phyloP scores from a whole-genome alignment of 2,113 vertebrate genomes.

The Equus przewalskii region DNA sequence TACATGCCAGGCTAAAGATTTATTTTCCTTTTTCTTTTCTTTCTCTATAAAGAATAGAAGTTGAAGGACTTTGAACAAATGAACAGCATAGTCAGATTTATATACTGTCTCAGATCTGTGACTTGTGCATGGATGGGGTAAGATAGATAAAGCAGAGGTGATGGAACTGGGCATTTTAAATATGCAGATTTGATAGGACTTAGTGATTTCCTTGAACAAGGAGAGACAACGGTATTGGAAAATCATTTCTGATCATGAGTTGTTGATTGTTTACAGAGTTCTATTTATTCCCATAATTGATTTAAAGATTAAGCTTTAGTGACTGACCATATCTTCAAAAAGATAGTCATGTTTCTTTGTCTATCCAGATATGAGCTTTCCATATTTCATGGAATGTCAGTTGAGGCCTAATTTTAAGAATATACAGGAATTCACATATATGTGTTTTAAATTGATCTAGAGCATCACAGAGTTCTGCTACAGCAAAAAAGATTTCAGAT shows the following conservation, averaged over 20 bases:
- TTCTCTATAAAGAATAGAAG: not conserved
- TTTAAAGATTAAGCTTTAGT: constrained; percentile 46
- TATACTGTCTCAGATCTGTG: not conserved
- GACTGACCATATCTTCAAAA: constrained; percentile 26
- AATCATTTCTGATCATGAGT: constrained; percentile 24
- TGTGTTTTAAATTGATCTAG: not conserved
- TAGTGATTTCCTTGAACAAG: not conserved
- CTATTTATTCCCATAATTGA: not conserved
- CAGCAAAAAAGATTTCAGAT: not conserved
- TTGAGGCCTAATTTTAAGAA: constrained; percentile 14
- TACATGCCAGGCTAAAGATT: not conserved
- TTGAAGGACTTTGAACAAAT: not conserved
- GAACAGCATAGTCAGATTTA: not conserved
- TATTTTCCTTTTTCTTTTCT: not conserved
- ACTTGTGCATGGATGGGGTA: not conserved
- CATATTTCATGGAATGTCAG: constrained; percentile 45
- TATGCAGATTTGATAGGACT: not conserved
- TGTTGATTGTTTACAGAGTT: not conserved
- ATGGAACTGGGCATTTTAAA: not conserved
- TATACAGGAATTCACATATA: not conserved
- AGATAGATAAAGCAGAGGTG: not conserved
- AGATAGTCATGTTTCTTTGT: not conserved
- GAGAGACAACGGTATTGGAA: not conserved
- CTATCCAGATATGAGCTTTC: not conserved
- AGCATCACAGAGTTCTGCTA: not conserved